Base-by-base conservation (phyloP, 2,113 vertebrate genomes). In the Forbesichthys agassizii region DNA sequence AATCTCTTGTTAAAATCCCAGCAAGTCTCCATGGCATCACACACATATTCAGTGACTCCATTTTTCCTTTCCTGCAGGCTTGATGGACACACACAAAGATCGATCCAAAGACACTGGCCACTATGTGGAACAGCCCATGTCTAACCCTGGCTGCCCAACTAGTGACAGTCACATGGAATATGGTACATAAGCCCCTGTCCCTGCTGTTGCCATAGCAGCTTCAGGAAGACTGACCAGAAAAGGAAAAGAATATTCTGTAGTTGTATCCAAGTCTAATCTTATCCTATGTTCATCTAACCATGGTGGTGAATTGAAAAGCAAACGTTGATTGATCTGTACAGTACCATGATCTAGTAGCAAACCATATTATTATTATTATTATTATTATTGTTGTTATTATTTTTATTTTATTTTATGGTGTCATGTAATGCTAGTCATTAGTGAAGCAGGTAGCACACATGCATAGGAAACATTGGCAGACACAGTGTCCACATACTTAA, bases 161-260 rank as follows among this genome's bases (percentile, higher is more conserved):
- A 95, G 92, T 77, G 94, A 95, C 74, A 94, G 95, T 58, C 93
- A 95, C 84, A 95, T 96, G 93, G 97, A 99, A 86, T 98, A 97
- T 73, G 96, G 97, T 98, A 72, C 58, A 71, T 20, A 56, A 48
- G 46, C 10, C 33, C 48, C 48, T 7, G 11, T 57, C n/a, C 27
- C 59, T n/a, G 36, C 33, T 14, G 11, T 10, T 61, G 33, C 36
- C 36, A 5, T 42, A 42, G 5, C 36, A 42, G 36, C 36, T 42
- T 5, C 36, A 42, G 27, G 27, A 27, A 27, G 27, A 27, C 27
- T 27, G 27, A 3, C 27, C 27, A 27, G 27, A 27, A 27, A 27
- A 27, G 27, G 27, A 27, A 27, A 27, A 27, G 27, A 27, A 27
- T 27, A 27, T 27, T 20, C 1, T 20, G 20, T 27, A 27, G 27